Base-by-base conservation (phyloP, 2,113 vertebrate genomes). In the Nothoprocta perdicaria region DNA sequence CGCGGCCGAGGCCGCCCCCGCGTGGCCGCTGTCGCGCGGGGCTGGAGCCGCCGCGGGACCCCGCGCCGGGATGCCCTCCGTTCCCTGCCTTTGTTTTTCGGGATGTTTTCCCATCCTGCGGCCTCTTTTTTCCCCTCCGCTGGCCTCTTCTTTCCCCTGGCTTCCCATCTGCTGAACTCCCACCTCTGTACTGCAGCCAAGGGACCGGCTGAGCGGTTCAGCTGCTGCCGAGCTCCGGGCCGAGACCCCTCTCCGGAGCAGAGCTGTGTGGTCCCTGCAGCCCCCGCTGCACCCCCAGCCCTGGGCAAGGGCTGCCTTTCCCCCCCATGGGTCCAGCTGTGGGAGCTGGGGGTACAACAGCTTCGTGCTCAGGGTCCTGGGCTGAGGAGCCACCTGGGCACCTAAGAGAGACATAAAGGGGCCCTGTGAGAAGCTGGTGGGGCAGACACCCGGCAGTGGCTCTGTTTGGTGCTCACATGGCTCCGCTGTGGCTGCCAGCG, bases 401-500 rank as follows among this genome's bases (percentile, higher is more conserved):
- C n/a, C 21, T 13, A 74, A 82, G 52, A 50, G 45, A 17, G 11
- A 3, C 3, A 5, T 45, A 41, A 78, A 75, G 52, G 13, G 21
- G n/a, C 14, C 9, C 19, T 12, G 33, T 52, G 53, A 53, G 66
- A n/a, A 72, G 38, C n/a, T 57, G 45, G 29, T 2, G 7, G 61
- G 38, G 66, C 0, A 2, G 33, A 6, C 35, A 48, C 13, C 2
- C 22, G 2, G 1, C 3, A 0, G 0, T 62, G 53, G 35, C 35
- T 87, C 24, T 43, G 18, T 31, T 62, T 2, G 0, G 23, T 52
- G 41, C 31, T 60, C 45, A 7, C 14, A 27, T 10, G 57, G n/a
- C 65, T n/a, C n/a, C 1, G 0, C 0, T 26, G 48, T 5, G 5
- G 40, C 62, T 21, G 12, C 29, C 40, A 50, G 35, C 0, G 0